Conservation (phyloP, 2,113 vertebrate genomes). For the Rattus rattus region DNA sequence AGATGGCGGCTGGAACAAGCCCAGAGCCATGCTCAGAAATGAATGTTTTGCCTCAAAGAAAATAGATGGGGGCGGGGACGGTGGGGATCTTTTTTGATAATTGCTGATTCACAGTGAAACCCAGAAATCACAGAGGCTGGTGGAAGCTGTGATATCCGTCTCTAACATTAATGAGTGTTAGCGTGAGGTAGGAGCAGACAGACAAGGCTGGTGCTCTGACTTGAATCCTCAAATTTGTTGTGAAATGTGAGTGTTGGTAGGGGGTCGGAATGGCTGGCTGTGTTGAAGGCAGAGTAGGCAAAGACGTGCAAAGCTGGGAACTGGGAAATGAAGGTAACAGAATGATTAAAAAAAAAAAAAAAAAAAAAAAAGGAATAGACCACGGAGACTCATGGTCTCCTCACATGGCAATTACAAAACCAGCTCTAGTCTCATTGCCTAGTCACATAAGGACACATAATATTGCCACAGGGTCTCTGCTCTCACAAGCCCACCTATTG, state of each 20-base stretch:
- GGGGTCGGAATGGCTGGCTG: neutral
- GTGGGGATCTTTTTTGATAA: neutral
- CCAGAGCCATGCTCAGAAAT: slow-evolving; percentile 51
- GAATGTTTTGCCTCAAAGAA: slow-evolving; percentile 55
- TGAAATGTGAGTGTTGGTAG: neutral
- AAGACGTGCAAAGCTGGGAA: neutral
- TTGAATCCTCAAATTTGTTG: neutral
- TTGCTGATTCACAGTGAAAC: slow-evolving; percentile 55
- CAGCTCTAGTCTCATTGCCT: neutral
- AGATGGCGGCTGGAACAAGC: slow-evolving; percentile 47
- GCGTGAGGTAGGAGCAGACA: neutral
- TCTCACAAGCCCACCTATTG: neutral
- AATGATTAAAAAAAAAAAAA: too few relatives aligned
- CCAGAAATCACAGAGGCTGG: slow-evolving; percentile 19
- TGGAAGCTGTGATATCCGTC: neutral
- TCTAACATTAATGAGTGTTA: neutral
- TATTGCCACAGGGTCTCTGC: neutral
- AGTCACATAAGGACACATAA: neutral
- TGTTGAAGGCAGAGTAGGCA: neutral
- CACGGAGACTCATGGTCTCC: neutral
- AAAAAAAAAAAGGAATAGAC: neutral
- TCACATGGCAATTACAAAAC: neutral
- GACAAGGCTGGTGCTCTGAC: neutral
- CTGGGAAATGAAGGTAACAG: neutral
- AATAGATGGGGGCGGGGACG: neutral